Evolutionary conservation across 2,888 invertebrate genomes (phyloP), one percentile per base, ranked within the genome.

Genomic region (Agrilus cyanescens): DNA sequence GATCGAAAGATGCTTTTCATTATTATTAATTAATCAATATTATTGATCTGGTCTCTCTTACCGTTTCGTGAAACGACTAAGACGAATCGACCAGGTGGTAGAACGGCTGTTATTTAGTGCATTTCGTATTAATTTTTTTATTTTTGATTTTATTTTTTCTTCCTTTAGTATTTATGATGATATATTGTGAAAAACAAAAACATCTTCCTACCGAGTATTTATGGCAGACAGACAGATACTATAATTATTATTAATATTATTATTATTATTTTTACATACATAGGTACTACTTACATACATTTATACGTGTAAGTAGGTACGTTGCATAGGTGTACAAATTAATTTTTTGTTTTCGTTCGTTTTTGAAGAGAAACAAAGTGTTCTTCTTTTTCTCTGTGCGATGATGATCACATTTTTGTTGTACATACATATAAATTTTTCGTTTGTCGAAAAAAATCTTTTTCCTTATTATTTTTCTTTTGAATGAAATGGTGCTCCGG

Each of bases 181-280:
- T 49, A 49, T 51, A 49, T 57, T 52, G 49, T 55, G 54, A 49
- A 61, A 61, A 60, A 61, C 57, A 57, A 54, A 59, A 57, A 64
- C 66, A 67, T 67, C 65, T 65, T 67, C 66, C 66, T 67, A 66
- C 61, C 63, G 62, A 67, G 67, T 66, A 67, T 67, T 67, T 65
- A 61, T 54, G 44, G 5, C 40, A 32, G 36, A 41, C 25, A 39
- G 44, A 18, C 40, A 32, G 36, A 41, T 32, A 39, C 38, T 39
- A 15, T 38, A 37, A 16, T 43, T 31, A 37, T 29, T 13, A 12
- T 13, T 5, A 18, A 4, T 18, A 18, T 18, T 18, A 12, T 13
- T 5, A 18, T 18, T 18, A 18, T 18, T 18, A 18, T 18, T 18
- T 18, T 18, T 18, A 18, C 18, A 18, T 18, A 18, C 18, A n/a